Base-by-base conservation (phyloP, 2,113 vertebrate species). In the Rhynchopsitta pachyrhyncha region DNA sequence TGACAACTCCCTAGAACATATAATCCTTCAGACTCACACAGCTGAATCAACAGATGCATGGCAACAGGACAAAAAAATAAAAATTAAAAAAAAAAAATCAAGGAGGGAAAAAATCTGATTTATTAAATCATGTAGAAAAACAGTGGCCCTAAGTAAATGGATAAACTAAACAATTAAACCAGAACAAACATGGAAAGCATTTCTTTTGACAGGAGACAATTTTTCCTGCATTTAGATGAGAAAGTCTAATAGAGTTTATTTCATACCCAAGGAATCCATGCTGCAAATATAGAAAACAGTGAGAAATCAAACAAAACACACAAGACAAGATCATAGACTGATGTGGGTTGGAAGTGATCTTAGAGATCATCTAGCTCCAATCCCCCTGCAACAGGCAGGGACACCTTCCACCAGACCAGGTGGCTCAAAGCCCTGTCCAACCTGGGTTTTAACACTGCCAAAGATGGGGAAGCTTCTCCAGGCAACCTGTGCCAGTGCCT, bases 21-120 rank as follows among this genome's bases (percentile, higher is more conserved):
- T 66, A 94, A 92, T 90, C 55, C 81, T 85, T 76, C 78, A n/a
- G 92, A 74, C n/a, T 78, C 78, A 85, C 78, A 95, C 47, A 93
- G 73, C 60, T 93, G 87, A 96, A 95, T 95, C 96, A 94, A 97
- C 96, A 96, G 31, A 80, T 87, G 60, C 8, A 29, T 10, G 41
- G 67, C 71, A 96, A 75, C 39, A 77, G 50, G 33, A 47, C 7
- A 78, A 90, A 93, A 96, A 76, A 88, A 5, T 9, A 50, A 50
- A 27, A 50, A 27, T 19, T 15, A 44, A 35, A 55, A 78, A 3
- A 28, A 52, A 44, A 60, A 13, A 53, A 25, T 2, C n/a, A 57
- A 59, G 19, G 52, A 75, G 29, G 47, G 49, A 76, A 79, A 89
- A 86, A 86, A 46, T 68, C 60, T 49, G 29, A 63, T 79, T 31